Evolutionary conservation across 1,140 invertebrate genomes (phyloP), one percentile per base, ranked within the genome.

Genomic region (Bombus huntii): DNA sequence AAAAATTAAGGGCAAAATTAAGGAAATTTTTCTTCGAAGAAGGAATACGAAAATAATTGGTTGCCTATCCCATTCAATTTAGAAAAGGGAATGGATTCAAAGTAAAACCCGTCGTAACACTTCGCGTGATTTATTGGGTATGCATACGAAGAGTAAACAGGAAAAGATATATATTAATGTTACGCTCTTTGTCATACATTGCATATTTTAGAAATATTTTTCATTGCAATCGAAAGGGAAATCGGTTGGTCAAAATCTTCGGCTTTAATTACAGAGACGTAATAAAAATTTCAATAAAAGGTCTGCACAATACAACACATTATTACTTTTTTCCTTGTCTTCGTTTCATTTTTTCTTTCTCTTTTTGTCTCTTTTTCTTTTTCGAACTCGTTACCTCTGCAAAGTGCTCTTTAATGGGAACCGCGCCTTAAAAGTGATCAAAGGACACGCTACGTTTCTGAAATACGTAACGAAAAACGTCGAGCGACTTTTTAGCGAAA

Each of bases 381-480:
- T 47, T 77, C 68, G 66, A 79, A 62, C 71, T 73, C 68, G 84
- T 88, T 86, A 83, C 22, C 22, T 6, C 8, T 13, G 53, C 47
- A 83, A 66, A 78, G 82, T 62, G 75, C 8, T 68, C 65, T 37
- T 78, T 85, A 89, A 89, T 77, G 87, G 84, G 83, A 83, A 80
- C 78, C 81, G 71, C 81, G 47, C 73, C 53, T 84, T 80, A 85
- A 84, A 87, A 89, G 77, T 82, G 89, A 90, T 90, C 90, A 90
- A 91, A 91, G 90, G 86, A 59, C 87, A 44, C 57, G 79, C 85
- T 39, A 62, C 75, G 74, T 81, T 89, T 81, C 66, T 81, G 89
- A 76, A 89, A 89, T 87, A 86, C 88, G 85, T 71, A 89, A 86
- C 75, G 88, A 86, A 87, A 82, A 86, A 75, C 62, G 87, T 83